Conservation (phyloP, 2,888 invertebrate species). For the Galerucella calmariensis region DNA sequence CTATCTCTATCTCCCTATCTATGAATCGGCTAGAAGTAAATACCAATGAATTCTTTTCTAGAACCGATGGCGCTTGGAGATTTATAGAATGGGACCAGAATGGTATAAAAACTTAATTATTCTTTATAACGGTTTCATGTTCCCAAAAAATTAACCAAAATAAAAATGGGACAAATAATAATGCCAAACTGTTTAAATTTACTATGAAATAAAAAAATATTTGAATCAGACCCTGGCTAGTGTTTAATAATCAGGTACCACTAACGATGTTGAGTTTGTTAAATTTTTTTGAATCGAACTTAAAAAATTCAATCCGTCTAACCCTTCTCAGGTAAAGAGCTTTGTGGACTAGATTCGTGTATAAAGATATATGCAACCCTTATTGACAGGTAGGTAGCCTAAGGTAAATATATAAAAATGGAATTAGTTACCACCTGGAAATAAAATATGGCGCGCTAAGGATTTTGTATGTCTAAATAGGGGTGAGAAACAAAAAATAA, state of each 20-base stretch:
- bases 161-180: too few species aligned
- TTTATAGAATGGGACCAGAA: too few species aligned
- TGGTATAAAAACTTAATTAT: too few species aligned
- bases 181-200: too few species aligned
- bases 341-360: background rate
- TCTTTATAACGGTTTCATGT: too few species aligned
- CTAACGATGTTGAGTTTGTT: background rate
- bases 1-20: too few species aligned
- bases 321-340: constrained; percentile 11
- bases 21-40: too few species aligned
- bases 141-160: too few species aligned
- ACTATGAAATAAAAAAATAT: background rate
- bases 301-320: constrained; percentile 9
- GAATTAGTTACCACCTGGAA: constrained; percentile 1
- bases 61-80: too few species aligned
- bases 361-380: constrained; percentile 9
- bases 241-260: background rate
- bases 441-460: background rate
- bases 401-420: constrained; percentile 6
- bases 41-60: too few species aligned
- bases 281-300: background rate
- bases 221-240: background rate
- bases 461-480: background rate
- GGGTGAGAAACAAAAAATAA: background rate
- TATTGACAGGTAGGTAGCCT: constrained; percentile 17